Base-by-base conservation (phyloP, 2,113 vertebrate genomes). In the Pangasianodon gigas region DNA sequence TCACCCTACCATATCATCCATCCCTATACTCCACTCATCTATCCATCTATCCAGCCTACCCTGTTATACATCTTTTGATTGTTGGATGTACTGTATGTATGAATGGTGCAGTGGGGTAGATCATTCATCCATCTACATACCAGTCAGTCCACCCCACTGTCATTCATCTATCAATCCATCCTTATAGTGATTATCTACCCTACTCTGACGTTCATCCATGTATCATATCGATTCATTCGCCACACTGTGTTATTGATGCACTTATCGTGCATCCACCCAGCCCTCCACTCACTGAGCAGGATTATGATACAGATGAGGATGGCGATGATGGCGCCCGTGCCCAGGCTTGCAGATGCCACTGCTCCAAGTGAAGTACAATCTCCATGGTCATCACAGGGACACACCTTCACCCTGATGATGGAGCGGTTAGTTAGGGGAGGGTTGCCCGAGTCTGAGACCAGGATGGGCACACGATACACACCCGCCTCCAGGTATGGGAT, bases 241-340 rank as follows among this genome's bases (percentile, higher is more conserved):
- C 26, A 13, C 29, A n/a, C 9, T 69, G 11, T 67, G 9, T 69
- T 69, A 69, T 69, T 69, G 65, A 69, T 69, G n/a, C 11, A 32
- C 32, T n/a, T 60, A 5, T 58, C 9, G 21, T 87, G 44, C 37
- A 11, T 21, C 51, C 62, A 86, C 44, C 4, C 56, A 51, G 44
- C 41, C 81, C 11, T 26, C 18, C 80, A 96, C 97, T 97, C 93
- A 99, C 98, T 97, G 1, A 99, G 96, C 41, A 99, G 93, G 77
- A 98, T 97, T 79, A 98, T 97, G 93, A 99, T 97, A 93, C 98
- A 99, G 95, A 98, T 96, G 91, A 99, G 95, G 89, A 99, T 99
- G 60, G 98, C 97, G 21, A 98, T 97, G 85, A 99, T 98, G 92
- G 98, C 98, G 0, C 98, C 98, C 0, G 98, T 99, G 92, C 98